Evolutionary conservation across 2,113 vertebrate genomes (phyloP), one percentile per base, ranked within the genome.

Genomic region (Paramisgurnus dabryanus): DNA sequence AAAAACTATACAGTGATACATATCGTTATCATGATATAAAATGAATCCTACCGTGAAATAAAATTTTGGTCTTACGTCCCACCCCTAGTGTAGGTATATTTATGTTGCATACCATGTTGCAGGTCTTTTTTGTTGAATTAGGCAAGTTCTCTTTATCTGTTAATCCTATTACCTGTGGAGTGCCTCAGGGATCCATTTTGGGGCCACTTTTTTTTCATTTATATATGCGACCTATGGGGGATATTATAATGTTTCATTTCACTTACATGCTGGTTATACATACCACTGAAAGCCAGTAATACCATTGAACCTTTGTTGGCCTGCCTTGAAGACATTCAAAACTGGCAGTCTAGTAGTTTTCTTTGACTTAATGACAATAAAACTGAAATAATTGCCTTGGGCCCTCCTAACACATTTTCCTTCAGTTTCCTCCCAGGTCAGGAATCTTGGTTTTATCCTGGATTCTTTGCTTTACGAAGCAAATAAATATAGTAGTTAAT

Each of bases 71-170:
- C 27, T 2, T 34, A 34, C 3, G 2, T 2, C 27, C 27, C 27
- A 34, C 27, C 27, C 27, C 27, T 34, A 34, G 27, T 34, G 27
- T 34, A 22, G 22, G 22, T 22, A 22, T 22, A 22, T 22, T 22
- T 34, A 34, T 34, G 27, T 34, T 34, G 27, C 27, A 34, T 34
- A 34, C 27, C 27, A 34, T 34, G 27, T 34, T 34, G 27, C 60
- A 63, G 60, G 60, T 8, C 18, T 61, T 61, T 61, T 34, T 61
- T 61, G 58, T 61, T 61, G 58, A 61, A 18, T 61, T 61, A 61
- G 58, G 58, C 6, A 61, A 11, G 9, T 63, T 63, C 4, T 63
- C 22, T 63, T 63, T 1, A 63, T 63, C 60, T 34, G 27, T 63
- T 63, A 22, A 18, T 63, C 22, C 4, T 34, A 34, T 63, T 49